Percentiles rank a stretch among this genome's conserved stretches.
phyloP scores from a whole-genome alignment of 2,113 vertebrate species.

The Oryctolagus cuniculus region mOryCun1.1 NC_091438.1:76901001-76901500 shows the following conservation, averaged over 20 bases:
- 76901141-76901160: neutral
- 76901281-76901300: neutral
- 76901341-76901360: constrained; percentile 31
- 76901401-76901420: neutral
- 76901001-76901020: no score
- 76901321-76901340: neutral
- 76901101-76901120: no score
- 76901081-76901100: no score
- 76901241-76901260: neutral
- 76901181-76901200: neutral
- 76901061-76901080: no score
- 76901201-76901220: neutral
- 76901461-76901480: neutral
- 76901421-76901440: neutral
- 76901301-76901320: neutral
- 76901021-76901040: no score
- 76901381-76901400: neutral
- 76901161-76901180: neutral
- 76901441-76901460: neutral
- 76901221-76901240: neutral
- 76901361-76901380: neutral
- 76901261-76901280: neutral
- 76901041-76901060: no score
- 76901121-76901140: no score
- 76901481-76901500: neutral